These are phyloP conservation scores for Sialis lutaria DNA, from an alignment of 2,888 invertebrate species.

Conservation along the genomic window DNA sequence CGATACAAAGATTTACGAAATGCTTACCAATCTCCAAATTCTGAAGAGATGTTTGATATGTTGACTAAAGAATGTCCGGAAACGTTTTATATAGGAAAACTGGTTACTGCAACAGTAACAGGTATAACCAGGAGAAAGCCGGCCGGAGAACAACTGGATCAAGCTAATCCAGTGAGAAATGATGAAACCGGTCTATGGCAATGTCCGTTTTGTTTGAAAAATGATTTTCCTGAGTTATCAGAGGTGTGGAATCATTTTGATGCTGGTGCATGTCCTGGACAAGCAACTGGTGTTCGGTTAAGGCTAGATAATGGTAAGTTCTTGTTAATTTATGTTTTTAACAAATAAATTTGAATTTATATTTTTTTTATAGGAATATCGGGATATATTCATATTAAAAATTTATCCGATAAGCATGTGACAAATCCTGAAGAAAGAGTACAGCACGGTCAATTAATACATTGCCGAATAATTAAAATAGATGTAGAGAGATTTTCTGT, in stretches of 20 bases:
- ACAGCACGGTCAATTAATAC: slow-evolving; percentile 63
- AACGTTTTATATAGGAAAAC: slow-evolving; percentile 76
- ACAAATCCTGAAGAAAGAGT: slow-evolving; percentile 88
- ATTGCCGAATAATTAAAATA: slow-evolving; percentile 85
- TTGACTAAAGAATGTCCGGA: slow-evolving; percentile 92
- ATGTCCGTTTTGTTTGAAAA: slow-evolving; percentile 92
- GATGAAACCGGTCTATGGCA: slow-evolving; percentile 93
- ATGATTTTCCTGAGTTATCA: slow-evolving; percentile 87
- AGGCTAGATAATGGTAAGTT: slow-evolving; percentile 62
- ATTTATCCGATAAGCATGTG: slow-evolving; percentile 84
- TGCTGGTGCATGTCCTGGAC: slow-evolving; percentile 87
- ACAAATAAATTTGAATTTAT: neutral
- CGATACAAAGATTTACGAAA: slow-evolving; percentile 81
- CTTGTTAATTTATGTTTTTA: neutral
- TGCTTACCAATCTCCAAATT: slow-evolving; percentile 57
- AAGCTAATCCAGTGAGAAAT: slow-evolving; percentile 88
- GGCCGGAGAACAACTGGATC: slow-evolving; percentile 82
- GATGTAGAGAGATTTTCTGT: slow-evolving; percentile 87
- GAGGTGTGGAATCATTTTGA: slow-evolving; percentile 99
- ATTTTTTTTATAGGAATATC: slow-evolving; percentile 29
- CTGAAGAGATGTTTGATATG: slow-evolving; percentile 86
- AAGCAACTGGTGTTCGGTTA: slow-evolving; percentile 80
- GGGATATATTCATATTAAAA: slow-evolving; percentile 87
- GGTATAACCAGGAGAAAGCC: slow-evolving; percentile 79
- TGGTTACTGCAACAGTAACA: slow-evolving; percentile 64